Conservation (phyloP, 2,797 vertebrate genomes). For the Peromyscus melanophrys region DNA sequence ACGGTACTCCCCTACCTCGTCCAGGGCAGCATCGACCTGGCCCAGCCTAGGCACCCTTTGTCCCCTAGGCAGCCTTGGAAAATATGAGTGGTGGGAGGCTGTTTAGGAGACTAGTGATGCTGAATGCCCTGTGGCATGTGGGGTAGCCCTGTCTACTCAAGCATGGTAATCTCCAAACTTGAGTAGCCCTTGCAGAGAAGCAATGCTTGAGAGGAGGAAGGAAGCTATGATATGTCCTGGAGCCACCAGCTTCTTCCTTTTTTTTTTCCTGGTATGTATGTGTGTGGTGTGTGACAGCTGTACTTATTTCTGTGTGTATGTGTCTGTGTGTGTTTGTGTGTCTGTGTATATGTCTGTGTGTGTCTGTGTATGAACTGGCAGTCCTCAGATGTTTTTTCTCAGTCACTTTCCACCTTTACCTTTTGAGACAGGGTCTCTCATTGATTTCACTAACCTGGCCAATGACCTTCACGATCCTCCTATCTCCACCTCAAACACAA, state of each 20-base stretch:
- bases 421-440: not conserved
- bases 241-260: too few relatives aligned
- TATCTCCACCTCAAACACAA: not conserved
- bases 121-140: not conserved
- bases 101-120: not conserved
- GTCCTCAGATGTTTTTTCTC: not conserved
- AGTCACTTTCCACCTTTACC: not conserved
- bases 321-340: not conserved
- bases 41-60: not conserved
- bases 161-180: not conserved
- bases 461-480: not conserved
- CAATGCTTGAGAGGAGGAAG: not conserved
- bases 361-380: not conserved
- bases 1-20: accelerated
- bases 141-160: not conserved
- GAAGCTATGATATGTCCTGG: not conserved
- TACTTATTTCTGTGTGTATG: not conserved
- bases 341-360: not conserved
- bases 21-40: not conserved
- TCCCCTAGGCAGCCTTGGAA: not conserved
- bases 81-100: not conserved
- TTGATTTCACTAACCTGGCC: not conserved
- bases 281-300: not conserved
- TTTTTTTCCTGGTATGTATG: not conserved
- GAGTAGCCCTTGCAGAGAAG: not conserved